Base-by-base conservation (phyloP, 2,888 invertebrate species). In the Ceramica pisi region DNA sequence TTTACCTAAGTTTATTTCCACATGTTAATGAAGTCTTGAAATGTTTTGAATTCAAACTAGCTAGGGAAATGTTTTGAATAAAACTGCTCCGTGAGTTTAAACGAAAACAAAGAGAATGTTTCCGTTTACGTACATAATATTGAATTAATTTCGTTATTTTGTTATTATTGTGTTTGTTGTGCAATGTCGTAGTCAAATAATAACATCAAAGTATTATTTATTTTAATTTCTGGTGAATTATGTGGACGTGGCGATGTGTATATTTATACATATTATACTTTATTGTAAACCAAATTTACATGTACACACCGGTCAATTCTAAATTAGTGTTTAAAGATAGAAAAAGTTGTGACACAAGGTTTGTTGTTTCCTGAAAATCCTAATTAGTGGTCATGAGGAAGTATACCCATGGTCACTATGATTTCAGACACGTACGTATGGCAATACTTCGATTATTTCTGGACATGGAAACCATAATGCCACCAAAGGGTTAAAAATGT, bases 1-100 rank as follows among this genome's bases (percentile, higher is more conserved):
- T 69, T 53, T 51, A 55, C n/a, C 21, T 26, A 48, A 59, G 48
- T 75, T 70, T 60, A 75, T 44, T 23, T 59, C 26, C 44, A 57
- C 41, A 77, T 65, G 65, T 12, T 77, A 71, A 51, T 77, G 46
- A 56, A 77, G 56, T 65, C 50, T 56, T 56, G 31, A 65, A 63
- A 61, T 77, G 51, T 77, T 76, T 76, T 75, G 69, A 84, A 80
- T 78, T 83, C 79, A 76, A 79, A 79, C 70, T 56, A 60, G 50
- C 26, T 67, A 6, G 60, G 48, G 55, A 60, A 63, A 41, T 64
- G 63, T 78, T 78, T 64, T 78, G 48, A 67, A 78, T 63, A 63
- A 66, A 77, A 78, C 26, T 62, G 14, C 56, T 61, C n/a, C 19
- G 31, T 35, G 62, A 67, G 48, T 59, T 72, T 38, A 46, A 55